Percentiles rank a stretch among this genome's conserved stretches.
phyloP scores from a whole-genome alignment of 2,113 vertebrate species.

The Amphiprion percula region DNA sequence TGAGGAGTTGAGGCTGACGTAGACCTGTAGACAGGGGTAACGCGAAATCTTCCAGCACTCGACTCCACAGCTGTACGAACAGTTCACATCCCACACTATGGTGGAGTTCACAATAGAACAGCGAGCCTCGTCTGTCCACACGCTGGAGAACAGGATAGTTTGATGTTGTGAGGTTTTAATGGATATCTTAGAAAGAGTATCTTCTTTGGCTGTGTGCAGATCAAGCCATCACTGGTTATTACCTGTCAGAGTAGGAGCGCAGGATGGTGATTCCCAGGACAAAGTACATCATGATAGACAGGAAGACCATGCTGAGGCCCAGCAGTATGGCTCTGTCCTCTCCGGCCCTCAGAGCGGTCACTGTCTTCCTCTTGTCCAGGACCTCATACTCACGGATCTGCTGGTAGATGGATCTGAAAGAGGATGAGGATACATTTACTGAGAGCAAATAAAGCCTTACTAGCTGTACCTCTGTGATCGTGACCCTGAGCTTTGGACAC shows the following conservation, averaged over 20 bases:
- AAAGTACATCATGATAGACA: slow-evolving; percentile 95
- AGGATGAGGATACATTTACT: neutral
- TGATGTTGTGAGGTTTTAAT: too few species aligned
- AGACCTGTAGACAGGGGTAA: slow-evolving; percentile 95
- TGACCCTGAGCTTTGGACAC: neutral
- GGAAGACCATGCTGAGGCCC: slow-evolving; percentile 93
- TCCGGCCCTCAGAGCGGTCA: slow-evolving; percentile 93
- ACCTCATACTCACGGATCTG: slow-evolving; percentile 92
- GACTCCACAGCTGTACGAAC: slow-evolving; percentile 92
- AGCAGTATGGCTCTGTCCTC: slow-evolving; percentile 95
- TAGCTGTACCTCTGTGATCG: neutral
- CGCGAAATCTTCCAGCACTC: slow-evolving; percentile 93
- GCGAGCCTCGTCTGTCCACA: slow-evolving; percentile 92
- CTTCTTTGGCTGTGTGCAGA: too few species aligned
- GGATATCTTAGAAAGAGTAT: too few species aligned
- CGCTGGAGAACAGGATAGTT: slow-evolving; percentile 74
- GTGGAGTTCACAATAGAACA: slow-evolving; percentile 91
- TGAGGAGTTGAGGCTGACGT: slow-evolving; percentile 91
- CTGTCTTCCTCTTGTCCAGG: slow-evolving; percentile 96
- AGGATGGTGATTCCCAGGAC: slow-evolving; percentile 93
- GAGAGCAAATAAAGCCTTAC: too few species aligned
- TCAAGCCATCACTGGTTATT: slow-evolving; percentile 30
- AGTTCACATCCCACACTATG: slow-evolving; percentile 91
- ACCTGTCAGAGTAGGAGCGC: slow-evolving; percentile 94
- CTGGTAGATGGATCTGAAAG: slow-evolving; percentile 92